Percentiles rank a stretch among this genome's conserved stretches.
Conservation (phyloP, 2,113 vertebrate species). For the Candoia aspera region DNA sequence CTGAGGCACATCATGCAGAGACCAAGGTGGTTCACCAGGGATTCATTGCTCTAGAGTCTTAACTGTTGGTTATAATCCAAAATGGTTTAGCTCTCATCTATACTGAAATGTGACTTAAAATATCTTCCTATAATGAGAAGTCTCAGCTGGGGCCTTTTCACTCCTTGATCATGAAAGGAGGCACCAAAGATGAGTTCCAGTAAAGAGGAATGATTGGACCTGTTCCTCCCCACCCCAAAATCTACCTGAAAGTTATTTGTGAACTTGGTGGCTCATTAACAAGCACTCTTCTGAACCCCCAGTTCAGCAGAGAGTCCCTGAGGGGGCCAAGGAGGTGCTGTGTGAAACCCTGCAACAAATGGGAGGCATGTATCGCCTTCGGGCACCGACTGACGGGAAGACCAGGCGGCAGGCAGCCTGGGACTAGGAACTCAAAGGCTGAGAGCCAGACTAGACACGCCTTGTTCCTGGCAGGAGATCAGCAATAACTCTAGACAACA, state of each 20-base stretch:
- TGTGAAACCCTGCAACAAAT: slow-evolving; percentile 26
- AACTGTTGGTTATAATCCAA: neutral
- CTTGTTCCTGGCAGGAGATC: slow-evolving; percentile 35
- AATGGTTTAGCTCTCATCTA: neutral
- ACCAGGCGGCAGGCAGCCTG: slow-evolving; percentile 43
- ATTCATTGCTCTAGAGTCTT: neutral
- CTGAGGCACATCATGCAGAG: neutral
- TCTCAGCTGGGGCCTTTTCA: neutral
- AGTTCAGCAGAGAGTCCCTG: slow-evolving; percentile 19
- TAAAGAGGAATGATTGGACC: neutral
- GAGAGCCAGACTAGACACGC: slow-evolving; percentile 41
- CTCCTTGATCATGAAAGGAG: neutral
- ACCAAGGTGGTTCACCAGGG: neutral
- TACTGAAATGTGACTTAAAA: neutral
- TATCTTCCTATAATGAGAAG: neutral
- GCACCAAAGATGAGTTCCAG: neutral
- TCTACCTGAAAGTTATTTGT: neutral
- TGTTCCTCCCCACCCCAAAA: neutral
- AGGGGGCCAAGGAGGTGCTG: slow-evolving; percentile 12
- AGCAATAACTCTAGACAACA: slow-evolving; percentile 13
- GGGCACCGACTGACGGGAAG: slow-evolving; percentile 37
- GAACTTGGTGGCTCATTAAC: neutral
- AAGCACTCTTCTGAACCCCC: slow-evolving; percentile 1
- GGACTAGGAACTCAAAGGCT: slow-evolving; percentile 36
- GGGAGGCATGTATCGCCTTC: slow-evolving; percentile 26